Evolutionary conservation across 2,797 vertebrate genomes (phyloP), one percentile per base, ranked within the genome.

Genomic region (Falco rusticolus): DNA sequence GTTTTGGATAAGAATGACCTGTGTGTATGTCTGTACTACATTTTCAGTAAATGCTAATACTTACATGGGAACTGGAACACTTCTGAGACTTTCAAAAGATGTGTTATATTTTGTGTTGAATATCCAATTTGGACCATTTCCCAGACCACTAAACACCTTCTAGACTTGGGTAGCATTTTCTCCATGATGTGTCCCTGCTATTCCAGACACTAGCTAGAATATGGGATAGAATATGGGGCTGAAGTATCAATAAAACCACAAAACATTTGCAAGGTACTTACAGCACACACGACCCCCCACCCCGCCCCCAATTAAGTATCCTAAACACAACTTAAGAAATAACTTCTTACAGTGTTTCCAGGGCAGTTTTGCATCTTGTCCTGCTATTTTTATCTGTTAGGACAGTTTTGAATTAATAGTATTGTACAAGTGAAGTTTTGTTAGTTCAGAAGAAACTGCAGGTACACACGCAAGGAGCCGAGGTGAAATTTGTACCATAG

Each of bases 131-230:
- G 75, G 68, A 31, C 28, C 16, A 48, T 59, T 74, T 87, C 43
- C 87, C 71, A 87, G 68, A 74, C 71, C 45, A 80, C 50, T 69
- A 84, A 97, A 93, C 31, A 50, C 61, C 53, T 91, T 71, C 45
- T 86, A 74, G 41, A 34, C 33, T 78, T 69, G 47, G 24, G 47
- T 28, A 84, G 24, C 34, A 43, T 79, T 90, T 91, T 80, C 21
- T 83, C 10, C 25, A 7, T 22, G 14, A 93, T 39, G 2, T 59
- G 41, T 84, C 50, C 24, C 47, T 50, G 41, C 4, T 12, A 69
- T 89, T 92, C 51, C 71, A 86, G 39, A 70, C 26, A 59, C 15
- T 8, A 68, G 19, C 11, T 70, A 29, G 34, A 70, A 90, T 5
- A 37, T 10, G 22, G 39, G 65, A 82, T 37, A 29, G 34, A 70